Base-by-base conservation (phyloP, 92 coral and sea anemone species). In the Galaxea fascicularis region DNA sequence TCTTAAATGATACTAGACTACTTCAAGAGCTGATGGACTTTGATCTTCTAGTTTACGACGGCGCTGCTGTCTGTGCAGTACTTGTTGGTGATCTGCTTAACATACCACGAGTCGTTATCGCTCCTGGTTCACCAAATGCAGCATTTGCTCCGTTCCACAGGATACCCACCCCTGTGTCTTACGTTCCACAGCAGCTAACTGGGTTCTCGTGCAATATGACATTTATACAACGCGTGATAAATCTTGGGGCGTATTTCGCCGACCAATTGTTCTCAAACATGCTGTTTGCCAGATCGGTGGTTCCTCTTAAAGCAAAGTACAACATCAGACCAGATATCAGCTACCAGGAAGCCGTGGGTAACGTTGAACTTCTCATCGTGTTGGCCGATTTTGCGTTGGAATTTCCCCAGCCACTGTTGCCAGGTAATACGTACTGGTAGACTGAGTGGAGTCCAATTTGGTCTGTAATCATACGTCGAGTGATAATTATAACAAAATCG, bases 391-490 rank as follows among this genome's bases (percentile, higher is more conserved):
- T 46, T 65, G 83, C 83, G 0, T 7, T 78, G 11, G 83, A 78
- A n/a, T 65, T 18, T 60, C 58, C 83, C 16, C 83, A 78, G 46
- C 74, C 83, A 8, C 83, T 78, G 7, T n/a, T 49, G 10, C 83
- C 73, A 78, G 83, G 83, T 78, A 41, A 35, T 35, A n/a, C n/a
- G n/a, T n/a, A n/a, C n/a, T n/a, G n/a, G n/a, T n/a, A n/a, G n/a
- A n/a, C n/a, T n/a, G n/a, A n/a, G n/a, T n/a, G n/a, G n/a, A n/a
- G n/a, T n/a, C n/a, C n/a, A n/a, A n/a, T n/a, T n/a, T n/a, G n/a
- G n/a, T n/a, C n/a, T n/a, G n/a, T n/a, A n/a, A n/a, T n/a, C n/a
- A n/a, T n/a, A n/a, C n/a, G n/a, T n/a, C n/a, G n/a, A n/a, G n/a
- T n/a, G n/a, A n/a, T n/a, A n/a, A n/a, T n/a, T n/a, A n/a, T n/a